Conservation (phyloP, 2,888 invertebrate genomes). For the Stegana nigrithorax region DNA sequence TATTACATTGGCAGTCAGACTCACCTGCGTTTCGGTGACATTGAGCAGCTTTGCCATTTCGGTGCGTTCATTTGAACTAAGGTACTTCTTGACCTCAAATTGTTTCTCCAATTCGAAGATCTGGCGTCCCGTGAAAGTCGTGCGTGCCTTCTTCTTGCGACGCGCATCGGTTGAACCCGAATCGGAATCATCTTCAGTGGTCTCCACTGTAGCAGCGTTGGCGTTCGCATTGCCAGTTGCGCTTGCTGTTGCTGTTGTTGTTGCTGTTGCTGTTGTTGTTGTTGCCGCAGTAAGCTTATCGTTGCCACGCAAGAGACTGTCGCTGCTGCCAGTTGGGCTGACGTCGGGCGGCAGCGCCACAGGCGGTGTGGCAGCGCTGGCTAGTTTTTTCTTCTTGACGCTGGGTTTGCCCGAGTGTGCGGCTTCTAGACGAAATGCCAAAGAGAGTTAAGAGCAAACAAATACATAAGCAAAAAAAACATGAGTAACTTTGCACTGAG, state of each 20-base stretch:
- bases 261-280: constrained; percentile 36
- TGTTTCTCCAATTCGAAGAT: constrained; percentile 97
- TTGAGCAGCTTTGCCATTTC: constrained; percentile 94
- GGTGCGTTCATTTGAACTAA: constrained; percentile 92
- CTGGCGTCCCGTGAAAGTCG: constrained; percentile 95
- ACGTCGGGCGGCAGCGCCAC: constrained; percentile 49
- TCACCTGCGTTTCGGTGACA: constrained; percentile 96
- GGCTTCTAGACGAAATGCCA: too few relatives aligned
- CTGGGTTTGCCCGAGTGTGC: constrained; percentile 48
- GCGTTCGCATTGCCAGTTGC: not conserved
- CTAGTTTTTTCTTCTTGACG: constrained; percentile 63
- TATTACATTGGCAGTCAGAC: too few relatives aligned
- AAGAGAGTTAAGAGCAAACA: too few relatives aligned
- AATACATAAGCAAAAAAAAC: constrained; percentile 22
- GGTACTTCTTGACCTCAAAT: constrained; percentile 95
- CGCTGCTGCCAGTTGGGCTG: constrained; percentile 59
- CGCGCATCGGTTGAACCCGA: constrained; percentile 71
- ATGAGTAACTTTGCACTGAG: constrained; percentile 29
- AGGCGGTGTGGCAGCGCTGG: constrained; percentile 21
- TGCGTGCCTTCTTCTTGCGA: constrained; percentile 88
- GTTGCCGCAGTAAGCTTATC: constrained; percentile 41
- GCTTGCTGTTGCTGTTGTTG: constrained; percentile 24
- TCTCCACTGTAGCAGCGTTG: constrained; percentile 44
- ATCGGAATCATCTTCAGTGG: constrained; percentile 70
- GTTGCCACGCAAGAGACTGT: constrained; percentile 59